Percentiles rank a stretch among this genome's conserved stretches.
phyloP scores from a whole-genome alignment of 2,888 invertebrate genomes.

The Netelia melanura region DNA sequence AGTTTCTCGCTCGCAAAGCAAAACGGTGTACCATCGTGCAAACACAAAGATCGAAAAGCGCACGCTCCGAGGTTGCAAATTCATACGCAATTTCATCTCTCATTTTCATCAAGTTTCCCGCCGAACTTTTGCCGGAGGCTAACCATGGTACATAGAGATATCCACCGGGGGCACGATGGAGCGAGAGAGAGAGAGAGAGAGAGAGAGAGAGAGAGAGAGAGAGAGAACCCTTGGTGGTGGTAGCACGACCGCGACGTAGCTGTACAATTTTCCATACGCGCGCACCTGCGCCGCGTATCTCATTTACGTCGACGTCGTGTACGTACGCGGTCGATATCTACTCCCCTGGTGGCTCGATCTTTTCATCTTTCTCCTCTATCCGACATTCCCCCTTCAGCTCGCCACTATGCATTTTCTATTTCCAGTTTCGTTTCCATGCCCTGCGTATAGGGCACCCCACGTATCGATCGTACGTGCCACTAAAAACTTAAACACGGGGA shows the following conservation, averaged over 20 bases:
- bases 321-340: background rate
- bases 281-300: conserved; percentile 42
- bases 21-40: conserved; percentile 17
- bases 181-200: conserved; percentile 2
- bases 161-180: conserved; percentile 12
- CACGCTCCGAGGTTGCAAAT: conserved; percentile 14
- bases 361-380: conserved; percentile 8
- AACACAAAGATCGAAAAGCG: conserved; percentile 23
- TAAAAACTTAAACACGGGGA: background rate
- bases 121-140: conserved; percentile 28
- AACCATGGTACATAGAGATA: too few relatives aligned
- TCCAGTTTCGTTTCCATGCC: background rate
- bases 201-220: conserved; percentile 30
- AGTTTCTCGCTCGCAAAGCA: conserved; percentile 12
- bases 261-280: conserved; percentile 13
- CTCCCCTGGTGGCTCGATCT: conserved; percentile 3
- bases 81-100: conserved; percentile 42
- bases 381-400: background rate
- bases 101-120: conserved; percentile 37
- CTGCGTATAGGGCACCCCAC: background rate
- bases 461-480: background rate
- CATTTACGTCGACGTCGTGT: conserved; percentile 18
- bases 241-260: background rate
- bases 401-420: background rate
- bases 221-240: conserved; percentile 10